Evolutionary conservation across 2,113 vertebrate species (phyloP).

Genomic region (Sitta europaea): DNA sequence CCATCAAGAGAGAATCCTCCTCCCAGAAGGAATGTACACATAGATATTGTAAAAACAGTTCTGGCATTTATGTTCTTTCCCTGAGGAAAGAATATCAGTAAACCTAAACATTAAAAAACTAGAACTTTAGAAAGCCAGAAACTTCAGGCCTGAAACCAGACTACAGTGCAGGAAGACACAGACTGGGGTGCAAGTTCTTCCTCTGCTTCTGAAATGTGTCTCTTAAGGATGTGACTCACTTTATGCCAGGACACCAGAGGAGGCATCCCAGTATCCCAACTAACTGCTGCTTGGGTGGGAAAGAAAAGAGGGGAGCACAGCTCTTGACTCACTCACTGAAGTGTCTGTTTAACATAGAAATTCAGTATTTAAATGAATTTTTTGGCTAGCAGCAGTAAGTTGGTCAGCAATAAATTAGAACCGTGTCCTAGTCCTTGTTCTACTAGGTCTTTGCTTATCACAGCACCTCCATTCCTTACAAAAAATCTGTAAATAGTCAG

Average conservation of each 20-base stretch:
- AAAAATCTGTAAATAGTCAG: background rate
- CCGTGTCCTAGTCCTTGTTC: background rate
- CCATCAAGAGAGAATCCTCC: no score
- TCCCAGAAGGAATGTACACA: no score
- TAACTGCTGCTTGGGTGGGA: background rate
- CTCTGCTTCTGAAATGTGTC: background rate
- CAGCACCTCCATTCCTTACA: background rate
- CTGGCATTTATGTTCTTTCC: no score
- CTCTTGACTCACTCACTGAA: background rate
- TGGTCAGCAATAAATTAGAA: background rate
- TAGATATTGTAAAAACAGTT: no score
- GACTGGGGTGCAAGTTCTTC: background rate
- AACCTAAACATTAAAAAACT: no score
- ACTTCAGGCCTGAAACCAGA: no score
- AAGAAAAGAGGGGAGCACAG: background rate
- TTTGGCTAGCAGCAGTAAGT: background rate
- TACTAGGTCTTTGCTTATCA: background rate
- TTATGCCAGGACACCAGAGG: background rate
- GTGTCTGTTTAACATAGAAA: background rate
- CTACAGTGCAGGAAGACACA: background rate
- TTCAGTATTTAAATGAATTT: background rate
- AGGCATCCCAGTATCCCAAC: background rate
- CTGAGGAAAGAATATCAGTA: no score
- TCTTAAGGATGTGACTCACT: rapidly evolving
- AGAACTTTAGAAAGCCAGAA: no score